These are phyloP conservation scores for Oceanodroma tethys DNA, from an alignment of 2,113 vertebrate species.

Conservation along the genomic window DNA sequence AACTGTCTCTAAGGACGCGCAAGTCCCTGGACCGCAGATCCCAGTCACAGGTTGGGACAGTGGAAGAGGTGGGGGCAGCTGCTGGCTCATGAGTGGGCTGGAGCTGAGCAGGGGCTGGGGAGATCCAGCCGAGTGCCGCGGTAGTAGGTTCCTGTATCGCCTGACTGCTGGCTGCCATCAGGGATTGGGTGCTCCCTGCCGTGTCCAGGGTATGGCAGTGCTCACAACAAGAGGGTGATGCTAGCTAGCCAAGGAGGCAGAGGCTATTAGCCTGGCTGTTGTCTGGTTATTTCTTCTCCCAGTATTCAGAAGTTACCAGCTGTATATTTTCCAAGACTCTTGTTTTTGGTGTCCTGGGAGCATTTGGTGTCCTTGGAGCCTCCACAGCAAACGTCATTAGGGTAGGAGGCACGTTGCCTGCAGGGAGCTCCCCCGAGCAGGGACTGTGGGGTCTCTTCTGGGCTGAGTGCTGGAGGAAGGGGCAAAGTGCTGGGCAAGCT, in stretches of 20 bases:
- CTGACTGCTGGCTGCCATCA: not conserved
- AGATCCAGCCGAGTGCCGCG: not conserved
- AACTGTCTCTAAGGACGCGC: accelerated
- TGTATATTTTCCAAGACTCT: not conserved
- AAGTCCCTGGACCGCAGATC: not conserved
- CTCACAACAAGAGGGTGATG: not conserved
- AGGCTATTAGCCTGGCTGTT: not conserved
- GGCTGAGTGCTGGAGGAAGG: not conserved
- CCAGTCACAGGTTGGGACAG: accelerated
- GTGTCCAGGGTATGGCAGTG: accelerated
- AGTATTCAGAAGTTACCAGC: not conserved
- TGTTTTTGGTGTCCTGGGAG: not conserved
- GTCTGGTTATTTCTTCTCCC: not conserved
- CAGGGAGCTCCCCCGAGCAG: not conserved
- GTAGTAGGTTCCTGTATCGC: not conserved
- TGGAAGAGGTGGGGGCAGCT: not conserved
- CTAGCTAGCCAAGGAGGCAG: not conserved
- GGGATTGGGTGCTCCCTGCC: not conserved
- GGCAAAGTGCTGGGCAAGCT: not conserved
- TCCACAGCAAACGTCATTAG: not conserved
- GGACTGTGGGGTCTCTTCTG: not conserved
- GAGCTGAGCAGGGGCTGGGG: not conserved
- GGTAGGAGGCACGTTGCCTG: not conserved
- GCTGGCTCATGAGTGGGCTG: not conserved
- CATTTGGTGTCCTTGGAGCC: not conserved